A percentile compares a stretch with the other conserved stretches of the same genome.
These are phyloP conservation scores for Saguinus imperator DNA, from an alignment of 2,113 vertebrate species.

Conservation along the genomic window DNA sequence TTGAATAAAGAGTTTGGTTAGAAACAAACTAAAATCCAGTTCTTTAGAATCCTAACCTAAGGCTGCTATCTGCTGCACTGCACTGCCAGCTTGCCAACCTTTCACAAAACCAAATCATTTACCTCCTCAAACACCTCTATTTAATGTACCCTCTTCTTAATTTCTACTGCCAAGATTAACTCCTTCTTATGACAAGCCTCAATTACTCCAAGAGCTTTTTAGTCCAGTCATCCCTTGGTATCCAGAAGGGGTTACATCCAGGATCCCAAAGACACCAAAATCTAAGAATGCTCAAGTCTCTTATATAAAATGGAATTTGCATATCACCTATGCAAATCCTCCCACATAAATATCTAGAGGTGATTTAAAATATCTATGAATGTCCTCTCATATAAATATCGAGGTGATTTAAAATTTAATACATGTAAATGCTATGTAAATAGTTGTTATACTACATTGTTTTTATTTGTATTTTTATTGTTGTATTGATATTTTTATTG, in stretches of 20 bases:
- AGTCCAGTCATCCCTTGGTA: background rate
- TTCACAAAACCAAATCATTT: background rate
- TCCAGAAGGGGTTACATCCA: background rate
- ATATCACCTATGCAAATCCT: background rate
- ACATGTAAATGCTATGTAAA: background rate
- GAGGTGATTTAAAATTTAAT: background rate
- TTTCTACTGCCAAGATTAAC: background rate
- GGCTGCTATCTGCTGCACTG: background rate
- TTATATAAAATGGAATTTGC: background rate
- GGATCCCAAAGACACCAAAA: background rate
- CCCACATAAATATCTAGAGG: background rate
- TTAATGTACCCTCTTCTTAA: background rate
- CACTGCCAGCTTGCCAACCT: background rate
- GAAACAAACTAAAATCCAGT: background rate
- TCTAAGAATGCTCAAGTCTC: background rate
- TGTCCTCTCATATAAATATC: no score
- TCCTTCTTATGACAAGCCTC: constrained; percentile 1
- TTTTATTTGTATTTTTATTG: background rate
- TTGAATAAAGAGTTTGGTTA: background rate
- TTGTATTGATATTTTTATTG: background rate
- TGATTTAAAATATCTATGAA: no score
- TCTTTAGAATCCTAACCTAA: background rate
- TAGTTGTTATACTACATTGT: background rate
- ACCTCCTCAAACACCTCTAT: background rate
- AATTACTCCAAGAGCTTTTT: constrained; percentile 2